These are phyloP conservation scores for Valencia hispanica DNA, from an alignment of 2,797 vertebrate species.

Conservation along the genomic window DNA sequence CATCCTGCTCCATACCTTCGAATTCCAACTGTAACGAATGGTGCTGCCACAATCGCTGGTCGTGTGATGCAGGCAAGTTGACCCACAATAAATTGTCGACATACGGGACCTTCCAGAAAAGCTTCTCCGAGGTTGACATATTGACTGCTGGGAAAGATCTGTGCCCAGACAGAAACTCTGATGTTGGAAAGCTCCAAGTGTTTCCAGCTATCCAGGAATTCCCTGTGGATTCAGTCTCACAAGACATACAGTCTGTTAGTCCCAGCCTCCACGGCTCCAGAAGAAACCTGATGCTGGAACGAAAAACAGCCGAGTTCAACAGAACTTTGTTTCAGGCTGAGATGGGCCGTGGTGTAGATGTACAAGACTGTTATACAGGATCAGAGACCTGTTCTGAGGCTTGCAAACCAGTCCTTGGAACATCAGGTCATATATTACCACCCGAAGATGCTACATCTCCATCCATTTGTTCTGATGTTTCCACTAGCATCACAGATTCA, in stretches of 20 bases:
- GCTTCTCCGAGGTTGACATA: conserved; percentile 84
- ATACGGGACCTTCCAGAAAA: conserved; percentile 83
- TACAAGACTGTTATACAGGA: conserved; percentile 65
- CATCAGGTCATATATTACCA: conserved; percentile 46
- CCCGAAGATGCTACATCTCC: conserved; percentile 42
- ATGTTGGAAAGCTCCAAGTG: conserved; percentile 41
- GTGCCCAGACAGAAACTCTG: conserved; percentile 45
- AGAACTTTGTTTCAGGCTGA: conserved; percentile 91
- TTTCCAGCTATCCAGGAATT: conserved; percentile 56
- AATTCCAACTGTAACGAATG: conserved; percentile 75
- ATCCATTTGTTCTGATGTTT: conserved; percentile 40
- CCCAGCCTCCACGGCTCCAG: conserved; percentile 59
- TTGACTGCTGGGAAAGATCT: conserved; percentile 68
- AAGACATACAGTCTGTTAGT: conserved; percentile 56
- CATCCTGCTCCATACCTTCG: conserved; percentile 66
- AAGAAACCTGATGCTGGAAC: conserved; percentile 89
- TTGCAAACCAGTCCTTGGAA: conserved; percentile 42
- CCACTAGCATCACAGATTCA: conserved; percentile 2
- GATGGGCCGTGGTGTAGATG: conserved; percentile 74
- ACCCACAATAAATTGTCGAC: conserved; percentile 71
- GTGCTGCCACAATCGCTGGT: conserved; percentile 87
- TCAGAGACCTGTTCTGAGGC: conserved; percentile 56
- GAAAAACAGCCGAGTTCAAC: conserved; percentile 95
- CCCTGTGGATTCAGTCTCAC: conserved; percentile 63
- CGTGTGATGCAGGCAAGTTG: conserved; percentile 81